Base-by-base conservation (phyloP, 2,113 vertebrate genomes). In the Prionailurus bengalensis region DNA sequence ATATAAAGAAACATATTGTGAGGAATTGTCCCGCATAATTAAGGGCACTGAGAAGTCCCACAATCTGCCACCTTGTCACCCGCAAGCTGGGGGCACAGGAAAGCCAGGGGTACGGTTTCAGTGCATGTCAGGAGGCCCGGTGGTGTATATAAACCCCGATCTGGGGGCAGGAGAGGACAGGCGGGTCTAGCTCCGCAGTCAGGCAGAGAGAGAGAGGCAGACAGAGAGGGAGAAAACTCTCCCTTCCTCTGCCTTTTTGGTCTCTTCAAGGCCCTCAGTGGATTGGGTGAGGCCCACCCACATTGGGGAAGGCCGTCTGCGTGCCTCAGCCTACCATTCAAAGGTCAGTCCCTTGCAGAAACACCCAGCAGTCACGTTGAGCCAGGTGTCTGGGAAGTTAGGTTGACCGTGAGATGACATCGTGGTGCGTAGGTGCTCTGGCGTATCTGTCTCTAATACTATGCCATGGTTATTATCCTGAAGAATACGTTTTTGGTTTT, bases 371-470 rank as follows among this genome's bases (percentile, higher is more conserved):
- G 51, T 15, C 2, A 5, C 3, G 19, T 15, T 58, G 36, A n/a
- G 4, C 13, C 81, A 31, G 55, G 17, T n/a, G 33, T 27, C 71
- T 17, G 31, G 39, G 31, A 65, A 89, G 42, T 51, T 58, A 21
- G 78, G 45, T 4, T 29, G 23, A 36, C 23, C 0, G 0, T 25
- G 19, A 48, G 8, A 12, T 27, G 63, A 23, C 55, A 45, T 33
- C 10, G 0, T 1, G n/a, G 36, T 9, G 4, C 29, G 1, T 4
- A 7, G 16, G 39, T 73, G 51, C 87, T 68, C 8, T 16, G 4
- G 21, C 76, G 0, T 17, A 0, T 39, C 7, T 29, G 55, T 45
- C 86, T 73, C 12, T 53, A 86, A 33, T 9, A 53, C 3, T 15
- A 2, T 9, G 12, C 42, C 29, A 71, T 16, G 9, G 36, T 7